phyloP scores from a whole-genome alignment of 1,140 invertebrate species.

The Pantala flavescens region DNA sequence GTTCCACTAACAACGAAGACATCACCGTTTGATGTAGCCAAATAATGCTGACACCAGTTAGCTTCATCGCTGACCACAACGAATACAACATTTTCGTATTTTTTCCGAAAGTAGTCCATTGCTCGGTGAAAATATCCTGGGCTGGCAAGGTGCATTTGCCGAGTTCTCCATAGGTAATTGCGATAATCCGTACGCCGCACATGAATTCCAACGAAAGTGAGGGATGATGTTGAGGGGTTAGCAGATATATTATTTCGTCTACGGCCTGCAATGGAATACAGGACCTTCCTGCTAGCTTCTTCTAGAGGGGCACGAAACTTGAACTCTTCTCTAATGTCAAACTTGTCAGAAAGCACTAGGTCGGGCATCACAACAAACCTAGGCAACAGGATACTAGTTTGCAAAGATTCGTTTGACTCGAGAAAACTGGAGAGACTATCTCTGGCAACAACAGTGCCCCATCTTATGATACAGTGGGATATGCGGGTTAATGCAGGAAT shows the following conservation, averaged over 20 bases:
- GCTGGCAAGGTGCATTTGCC: slow-evolving; percentile 34
- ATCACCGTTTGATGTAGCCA: slow-evolving; percentile 34
- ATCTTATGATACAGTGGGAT: slow-evolving; percentile 40
- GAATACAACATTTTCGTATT: slow-evolving; percentile 43
- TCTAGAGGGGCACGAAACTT: slow-evolving; percentile 39
- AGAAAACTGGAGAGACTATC: slow-evolving; percentile 31
- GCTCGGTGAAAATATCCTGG: slow-evolving; percentile 43
- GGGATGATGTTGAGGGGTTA: slow-evolving; percentile 29
- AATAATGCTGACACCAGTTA: slow-evolving; percentile 44
- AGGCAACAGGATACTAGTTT: slow-evolving; percentile 47
- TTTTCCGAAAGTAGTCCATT: slow-evolving; percentile 44
- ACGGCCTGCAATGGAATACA: slow-evolving; percentile 30
- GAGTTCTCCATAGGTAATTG: slow-evolving; percentile 42
- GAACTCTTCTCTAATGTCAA: slow-evolving; percentile 45
- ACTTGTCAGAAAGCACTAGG: slow-evolving; percentile 43
- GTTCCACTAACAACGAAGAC: slow-evolving; percentile 41
- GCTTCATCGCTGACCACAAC: slow-evolving; percentile 52
- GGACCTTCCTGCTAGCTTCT: slow-evolving; percentile 36
- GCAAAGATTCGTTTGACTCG: slow-evolving; percentile 45
- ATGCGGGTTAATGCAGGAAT: slow-evolving; percentile 47
- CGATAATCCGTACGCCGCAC: slow-evolving; percentile 50
- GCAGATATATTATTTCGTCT: slow-evolving; percentile 22
- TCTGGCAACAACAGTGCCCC: slow-evolving; percentile 33
- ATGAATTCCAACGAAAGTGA: slow-evolving; percentile 45
- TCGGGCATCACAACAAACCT: slow-evolving; percentile 43